phyloP scores from a whole-genome alignment of 1,140 invertebrate genomes.

The Ceratosolen fusciceps region DNA sequence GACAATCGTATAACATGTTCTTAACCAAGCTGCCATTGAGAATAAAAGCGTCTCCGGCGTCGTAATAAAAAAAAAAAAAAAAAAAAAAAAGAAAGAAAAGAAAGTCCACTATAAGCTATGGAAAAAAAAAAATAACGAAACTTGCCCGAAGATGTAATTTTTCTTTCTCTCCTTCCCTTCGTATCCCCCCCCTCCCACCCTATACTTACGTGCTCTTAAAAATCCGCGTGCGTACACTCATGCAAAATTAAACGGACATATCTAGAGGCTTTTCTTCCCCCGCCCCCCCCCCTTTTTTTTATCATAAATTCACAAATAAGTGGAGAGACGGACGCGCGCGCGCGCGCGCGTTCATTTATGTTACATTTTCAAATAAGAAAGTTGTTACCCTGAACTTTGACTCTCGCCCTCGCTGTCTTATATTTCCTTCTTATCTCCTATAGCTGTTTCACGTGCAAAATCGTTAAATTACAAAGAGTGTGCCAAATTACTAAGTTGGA shows the following conservation, averaged over 20 bases:
- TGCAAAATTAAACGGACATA: background rate
- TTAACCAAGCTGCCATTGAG: slow-evolving; percentile 6
- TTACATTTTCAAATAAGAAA: background rate
- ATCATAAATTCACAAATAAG: too few relatives aligned
- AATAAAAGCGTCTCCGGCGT: slow-evolving; percentile 7
- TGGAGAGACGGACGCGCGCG: background rate
- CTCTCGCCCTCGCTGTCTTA: background rate
- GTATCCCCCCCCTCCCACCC: background rate
- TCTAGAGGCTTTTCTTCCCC: background rate
- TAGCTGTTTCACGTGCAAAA: too few relatives aligned
- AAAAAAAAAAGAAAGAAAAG: too few relatives aligned
- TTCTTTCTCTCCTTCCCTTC: background rate
- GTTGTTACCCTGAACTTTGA: background rate
- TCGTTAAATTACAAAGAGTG: too few relatives aligned
- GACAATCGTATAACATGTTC: background rate
- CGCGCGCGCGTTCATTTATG: background rate
- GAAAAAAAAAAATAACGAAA: background rate
- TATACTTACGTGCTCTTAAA: background rate
- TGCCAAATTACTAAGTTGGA: too few relatives aligned
- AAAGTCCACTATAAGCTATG: background rate
- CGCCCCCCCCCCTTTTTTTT: background rate
- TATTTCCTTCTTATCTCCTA: background rate
- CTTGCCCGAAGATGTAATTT: slow-evolving; percentile 26
- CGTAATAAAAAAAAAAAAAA: too few relatives aligned
- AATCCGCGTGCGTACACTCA: background rate